Evolutionary conservation across 2,113 vertebrate species (phyloP).

Genomic region (Tylochromis polylepis): DNA sequence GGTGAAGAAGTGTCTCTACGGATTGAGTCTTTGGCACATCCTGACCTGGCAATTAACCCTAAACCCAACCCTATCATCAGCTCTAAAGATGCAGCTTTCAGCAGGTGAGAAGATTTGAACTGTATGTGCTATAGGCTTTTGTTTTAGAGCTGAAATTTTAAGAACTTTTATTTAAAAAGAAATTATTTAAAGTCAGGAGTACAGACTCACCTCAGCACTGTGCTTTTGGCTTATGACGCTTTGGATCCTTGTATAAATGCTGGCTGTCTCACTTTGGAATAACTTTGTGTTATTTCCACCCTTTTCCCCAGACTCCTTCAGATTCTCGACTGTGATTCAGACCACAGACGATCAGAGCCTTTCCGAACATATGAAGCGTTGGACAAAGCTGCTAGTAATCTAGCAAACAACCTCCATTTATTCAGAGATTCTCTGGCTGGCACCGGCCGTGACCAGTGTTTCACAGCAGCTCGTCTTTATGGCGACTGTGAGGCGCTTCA

Average conservation of each 20-base stretch:
- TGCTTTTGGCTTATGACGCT: not conserved
- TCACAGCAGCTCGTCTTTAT: slow-evolving; percentile 66
- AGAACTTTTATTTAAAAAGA: too few relatives aligned
- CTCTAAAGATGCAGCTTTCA: slow-evolving; percentile 75
- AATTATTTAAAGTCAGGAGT: not conserved
- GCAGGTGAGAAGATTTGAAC: slow-evolving; percentile 70
- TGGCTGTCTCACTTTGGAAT: not conserved
- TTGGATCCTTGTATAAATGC: not conserved
- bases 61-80: slow-evolving; percentile 72
- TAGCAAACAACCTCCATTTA: slow-evolving; percentile 69
- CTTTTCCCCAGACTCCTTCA: slow-evolving; percentile 76
- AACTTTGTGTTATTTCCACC: not conserved
- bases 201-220: not conserved
- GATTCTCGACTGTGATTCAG: slow-evolving; percentile 72
- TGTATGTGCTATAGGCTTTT: not conserved
- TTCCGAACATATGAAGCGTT: slow-evolving; percentile 81
- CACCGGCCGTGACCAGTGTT: slow-evolving; percentile 69
- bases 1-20: slow-evolving; percentile 48
- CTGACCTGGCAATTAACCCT: slow-evolving; percentile 54
- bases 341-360: slow-evolving; percentile 73
- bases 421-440: slow-evolving; percentile 65
- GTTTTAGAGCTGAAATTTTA: not conserved
- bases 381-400: slow-evolving; percentile 72
- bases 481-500: slow-evolving; percentile 71
- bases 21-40: slow-evolving; percentile 70